A percentile compares a stretch with the other conserved stretches of the same genome.
phyloP scores from a whole-genome alignment of 1,140 invertebrate genomes.

The Palaemon carinicauda region DNA sequence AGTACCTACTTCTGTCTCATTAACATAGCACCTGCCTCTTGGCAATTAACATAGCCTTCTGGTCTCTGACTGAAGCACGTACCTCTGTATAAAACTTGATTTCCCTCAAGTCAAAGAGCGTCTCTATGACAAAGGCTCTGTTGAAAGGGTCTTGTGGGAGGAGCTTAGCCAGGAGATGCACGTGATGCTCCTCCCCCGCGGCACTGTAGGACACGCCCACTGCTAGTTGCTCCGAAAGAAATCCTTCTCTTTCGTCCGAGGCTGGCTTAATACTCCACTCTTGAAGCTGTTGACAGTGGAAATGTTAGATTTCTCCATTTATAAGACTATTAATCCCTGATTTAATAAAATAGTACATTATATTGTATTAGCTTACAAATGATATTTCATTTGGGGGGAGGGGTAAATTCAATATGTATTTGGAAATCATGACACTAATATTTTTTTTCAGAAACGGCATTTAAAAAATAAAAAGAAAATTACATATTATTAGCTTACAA shows the following conservation, averaged over 20 bases:
- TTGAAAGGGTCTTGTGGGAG: conserved; percentile 47
- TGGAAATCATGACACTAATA: too few relatives aligned
- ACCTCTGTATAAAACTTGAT: conserved; percentile 46
- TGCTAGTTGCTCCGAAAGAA: conserved; percentile 41
- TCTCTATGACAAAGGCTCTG: conserved; percentile 43
- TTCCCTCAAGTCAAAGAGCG: conserved; percentile 41
- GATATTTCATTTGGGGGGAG: too few relatives aligned
- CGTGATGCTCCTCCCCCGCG: conserved; percentile 13
- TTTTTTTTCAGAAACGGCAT: too few relatives aligned
- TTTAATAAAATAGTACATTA: too few relatives aligned
- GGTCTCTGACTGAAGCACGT: background rate
- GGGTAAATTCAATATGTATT: too few relatives aligned
- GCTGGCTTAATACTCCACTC: conserved; percentile 40
- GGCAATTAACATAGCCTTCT: too few relatives aligned
- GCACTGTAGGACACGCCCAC: conserved; percentile 27
- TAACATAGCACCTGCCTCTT: too few relatives aligned
- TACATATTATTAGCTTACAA: too few relatives aligned
- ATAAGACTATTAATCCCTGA: too few relatives aligned
- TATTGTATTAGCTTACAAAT: too few relatives aligned
- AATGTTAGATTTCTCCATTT: background rate
- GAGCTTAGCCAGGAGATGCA: conserved; percentile 47
- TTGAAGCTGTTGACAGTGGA: background rate
- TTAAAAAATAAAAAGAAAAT: too few relatives aligned
- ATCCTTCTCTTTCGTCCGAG: conserved; percentile 19
- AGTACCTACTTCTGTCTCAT: too few relatives aligned